Percentiles rank a stretch among this genome's conserved stretches.
These are phyloP conservation scores for Diplodus puntazzo DNA, from an alignment of 2,797 vertebrate species.

Conservation along the genomic window DNA sequence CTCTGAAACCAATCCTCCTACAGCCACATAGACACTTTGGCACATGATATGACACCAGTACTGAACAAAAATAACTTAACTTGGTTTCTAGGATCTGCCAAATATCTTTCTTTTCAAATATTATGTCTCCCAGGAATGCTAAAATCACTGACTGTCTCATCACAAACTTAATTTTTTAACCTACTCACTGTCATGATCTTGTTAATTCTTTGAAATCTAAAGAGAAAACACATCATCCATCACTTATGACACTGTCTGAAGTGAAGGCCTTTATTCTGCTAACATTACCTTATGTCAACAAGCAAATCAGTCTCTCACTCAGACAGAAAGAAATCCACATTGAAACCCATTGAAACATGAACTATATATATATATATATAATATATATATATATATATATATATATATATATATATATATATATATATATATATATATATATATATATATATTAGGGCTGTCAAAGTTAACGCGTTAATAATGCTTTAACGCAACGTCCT, in stretches of 20 bases:
- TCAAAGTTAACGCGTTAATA: too few relatives aligned
- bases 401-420: not conserved
- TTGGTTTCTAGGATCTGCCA: not conserved
- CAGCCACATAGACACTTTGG: not conserved
- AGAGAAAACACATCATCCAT: constrained; percentile 1
- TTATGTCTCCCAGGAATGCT: not conserved
- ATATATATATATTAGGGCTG: too few relatives aligned
- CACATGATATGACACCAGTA: not conserved
- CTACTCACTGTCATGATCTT: not conserved
- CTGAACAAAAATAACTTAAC: not conserved
- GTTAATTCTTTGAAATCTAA: not conserved
- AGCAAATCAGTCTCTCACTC: not conserved
- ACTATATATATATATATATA: too few relatives aligned
- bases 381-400: not conserved
- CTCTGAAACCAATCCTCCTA: not conserved
- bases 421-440: too few relatives aligned
- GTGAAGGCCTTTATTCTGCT: not conserved
- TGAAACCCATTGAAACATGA: too few relatives aligned
- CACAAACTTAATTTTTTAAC: not conserved
- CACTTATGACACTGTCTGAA: not conserved
- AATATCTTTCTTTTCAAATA: not conserved
- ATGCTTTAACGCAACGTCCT: too few relatives aligned
- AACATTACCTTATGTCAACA: not conserved
- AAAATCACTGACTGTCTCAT: not conserved
- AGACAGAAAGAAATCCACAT: not conserved